These are phyloP conservation scores for Synergus umbraculus DNA, from an alignment of 2,888 invertebrate genomes.

Conservation along the genomic window DNA sequence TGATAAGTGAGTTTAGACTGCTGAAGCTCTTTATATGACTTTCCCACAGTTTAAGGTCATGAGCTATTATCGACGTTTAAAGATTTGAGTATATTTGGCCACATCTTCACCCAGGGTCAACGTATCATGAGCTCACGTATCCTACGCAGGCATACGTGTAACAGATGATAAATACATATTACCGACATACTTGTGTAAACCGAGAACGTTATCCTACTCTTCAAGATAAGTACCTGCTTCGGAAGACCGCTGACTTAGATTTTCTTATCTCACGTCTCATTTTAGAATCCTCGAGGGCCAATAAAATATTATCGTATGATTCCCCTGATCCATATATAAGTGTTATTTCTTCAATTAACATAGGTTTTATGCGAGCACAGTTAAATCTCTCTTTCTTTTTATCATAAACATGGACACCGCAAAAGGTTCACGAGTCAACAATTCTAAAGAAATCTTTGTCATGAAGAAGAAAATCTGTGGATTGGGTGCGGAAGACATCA, in stretches of 20 bases:
- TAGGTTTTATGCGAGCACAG: no score
- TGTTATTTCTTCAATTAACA: no score
- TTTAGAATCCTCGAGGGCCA: not conserved
- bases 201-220: not conserved
- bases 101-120: conserved; percentile 6
- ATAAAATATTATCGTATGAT: conserved; percentile 6
- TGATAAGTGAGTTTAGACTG: conserved; percentile 14
- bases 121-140: conserved; percentile 7
- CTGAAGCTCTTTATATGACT: not conserved
- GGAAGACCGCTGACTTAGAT: conserved; percentile 3
- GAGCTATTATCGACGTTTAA: not conserved
- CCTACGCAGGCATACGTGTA: conserved; percentile 2
- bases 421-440: no score
- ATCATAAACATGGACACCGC: no score
- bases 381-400: no score
- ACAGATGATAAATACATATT: conserved; percentile 3
- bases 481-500: no score
- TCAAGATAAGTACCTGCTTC: conserved; percentile 14
- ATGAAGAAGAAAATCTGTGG: no score
- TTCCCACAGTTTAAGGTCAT: conserved; percentile 12
- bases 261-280: not conserved
- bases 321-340: not conserved
- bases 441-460: no score
- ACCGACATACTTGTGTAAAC: not conserved
- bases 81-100: conserved; percentile 16